Evolutionary conservation across 1,140 invertebrate genomes (phyloP), one percentile per base, ranked within the genome.

Genomic region (Sipha flava): DNA sequence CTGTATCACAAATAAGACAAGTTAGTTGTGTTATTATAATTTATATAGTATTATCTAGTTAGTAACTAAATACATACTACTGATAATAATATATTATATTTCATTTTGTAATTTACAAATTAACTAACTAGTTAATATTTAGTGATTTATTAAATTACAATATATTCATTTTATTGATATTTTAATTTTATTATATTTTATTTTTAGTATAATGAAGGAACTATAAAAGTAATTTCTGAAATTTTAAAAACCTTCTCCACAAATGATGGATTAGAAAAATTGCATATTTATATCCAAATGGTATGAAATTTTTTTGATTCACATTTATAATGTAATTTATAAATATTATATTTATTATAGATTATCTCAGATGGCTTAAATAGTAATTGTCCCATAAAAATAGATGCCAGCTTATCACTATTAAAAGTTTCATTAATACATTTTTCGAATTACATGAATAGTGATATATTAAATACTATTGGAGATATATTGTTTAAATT

Each of bases 401-500:
- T 59, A 26, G 73, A 37, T 2, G 18, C 59, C 16, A 77, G 73
- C 59, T 54, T 77, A 12, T 40, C 73, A 21, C 31, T 77, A 43
- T 77, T 77, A 40, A 59, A 29, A 59, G 37, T 16, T 23, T 34
- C 73, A 18, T 26, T 57, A 77, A 26, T 37, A 54, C 26, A 77
- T 57, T 77, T 57, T 43, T 52, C 73, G n/a, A 40, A 57, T 10
- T 77, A 59, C 21, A 57, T 77, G 23, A 37, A 77, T 40, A 59
- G 26, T 4, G 73, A 77, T 14, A 43, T 59, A 57, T 14, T 77
- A 23, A 77, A 77, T 59, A 57, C 34, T 12, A 26, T 77, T 4
- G 73, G 73, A n/a, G 73, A 77, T 77, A 57, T 77, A 59, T 37
- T 77, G 34, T 77, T 77, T 59, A 52, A 57, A 40, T 77, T 43